phyloP scores from a whole-genome alignment of 2,888 invertebrate genomes.

The Hypsopygia costalis region DNA sequence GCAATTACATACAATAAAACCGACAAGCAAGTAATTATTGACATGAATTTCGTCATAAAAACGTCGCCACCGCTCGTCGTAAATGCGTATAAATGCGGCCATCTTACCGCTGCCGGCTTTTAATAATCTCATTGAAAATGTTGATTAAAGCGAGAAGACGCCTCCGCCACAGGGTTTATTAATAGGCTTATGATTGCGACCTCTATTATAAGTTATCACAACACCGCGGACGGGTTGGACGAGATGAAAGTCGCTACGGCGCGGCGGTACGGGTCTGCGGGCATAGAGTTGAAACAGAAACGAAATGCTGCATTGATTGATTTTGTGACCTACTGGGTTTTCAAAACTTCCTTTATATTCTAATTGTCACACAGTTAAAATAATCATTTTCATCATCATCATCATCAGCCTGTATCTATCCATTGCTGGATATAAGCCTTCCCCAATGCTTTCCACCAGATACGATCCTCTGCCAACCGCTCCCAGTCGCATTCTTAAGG shows the following conservation, averaged over 20 bases:
- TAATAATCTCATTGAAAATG: constrained; percentile 64
- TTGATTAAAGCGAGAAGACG: constrained; percentile 60
- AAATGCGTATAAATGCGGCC: constrained; percentile 35
- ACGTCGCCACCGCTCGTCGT: constrained; percentile 29
- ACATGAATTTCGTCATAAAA: constrained; percentile 28
- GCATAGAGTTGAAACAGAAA: constrained; percentile 31
- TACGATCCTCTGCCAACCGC: too few species aligned
- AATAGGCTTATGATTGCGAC: constrained; percentile 61
- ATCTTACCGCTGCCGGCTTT: constrained; percentile 36
- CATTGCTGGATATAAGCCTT: too few species aligned
- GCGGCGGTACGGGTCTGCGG: constrained; percentile 4
- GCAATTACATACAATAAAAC: constrained; percentile 12
- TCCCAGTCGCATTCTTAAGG: too few species aligned
- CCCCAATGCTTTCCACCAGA: too few species aligned
- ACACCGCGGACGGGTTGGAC: constrained; percentile 35
- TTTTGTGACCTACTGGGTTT: too few species aligned
- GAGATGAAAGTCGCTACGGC: constrained; percentile 39
- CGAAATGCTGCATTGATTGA: too few species aligned
- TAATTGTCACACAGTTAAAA: too few species aligned
- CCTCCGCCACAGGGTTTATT: constrained; percentile 47
- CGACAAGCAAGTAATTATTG: constrained; percentile 18
- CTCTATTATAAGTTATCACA: constrained; percentile 60
- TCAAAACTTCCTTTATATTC: too few species aligned
- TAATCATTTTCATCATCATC: too few species aligned
- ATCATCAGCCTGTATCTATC: too few species aligned